phyloP scores from a whole-genome alignment of 2,113 vertebrate species.

The Stegastes partitus region DNA sequence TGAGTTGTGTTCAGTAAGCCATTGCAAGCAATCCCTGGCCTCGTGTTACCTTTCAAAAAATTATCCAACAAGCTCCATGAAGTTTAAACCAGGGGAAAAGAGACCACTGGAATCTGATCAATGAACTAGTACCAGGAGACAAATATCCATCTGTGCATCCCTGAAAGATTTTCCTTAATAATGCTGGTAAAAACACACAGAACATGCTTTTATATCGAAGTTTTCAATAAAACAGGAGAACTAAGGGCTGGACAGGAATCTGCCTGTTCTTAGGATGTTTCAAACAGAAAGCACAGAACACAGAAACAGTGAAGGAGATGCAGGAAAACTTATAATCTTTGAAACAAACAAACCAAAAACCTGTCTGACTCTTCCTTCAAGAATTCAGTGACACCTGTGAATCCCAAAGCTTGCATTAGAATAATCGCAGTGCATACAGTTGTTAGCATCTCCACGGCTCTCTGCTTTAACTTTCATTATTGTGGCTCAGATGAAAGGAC shows the following conservation, averaged over 20 bases:
- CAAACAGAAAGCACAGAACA: neutral
- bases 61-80: neutral
- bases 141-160: too few species aligned
- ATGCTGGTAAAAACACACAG: too few species aligned
- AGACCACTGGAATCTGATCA: too few species aligned
- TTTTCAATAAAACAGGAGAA: neutral
- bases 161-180: too few species aligned
- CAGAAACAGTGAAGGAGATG: slow-evolving; percentile 5
- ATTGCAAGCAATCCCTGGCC: neutral
- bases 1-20: neutral
- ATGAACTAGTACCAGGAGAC: too few species aligned
- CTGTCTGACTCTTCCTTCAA: neutral
- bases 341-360: slow-evolving; percentile 8
- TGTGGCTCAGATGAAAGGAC: slow-evolving; percentile 68
- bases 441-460: slow-evolving; percentile 28
- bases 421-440: slow-evolving; percentile 37
- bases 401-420: slow-evolving; percentile 35
- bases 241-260: neutral
- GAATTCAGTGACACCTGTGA: slow-evolving; percentile 20
- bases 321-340: slow-evolving; percentile 13
- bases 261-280: neutral
- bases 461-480: slow-evolving; percentile 67
- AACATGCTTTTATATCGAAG: neutral
- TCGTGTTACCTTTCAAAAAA: neutral
- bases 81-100: neutral